Conservation (phyloP, 1,140 invertebrate species). For the Papilio polyxenes region DNA sequence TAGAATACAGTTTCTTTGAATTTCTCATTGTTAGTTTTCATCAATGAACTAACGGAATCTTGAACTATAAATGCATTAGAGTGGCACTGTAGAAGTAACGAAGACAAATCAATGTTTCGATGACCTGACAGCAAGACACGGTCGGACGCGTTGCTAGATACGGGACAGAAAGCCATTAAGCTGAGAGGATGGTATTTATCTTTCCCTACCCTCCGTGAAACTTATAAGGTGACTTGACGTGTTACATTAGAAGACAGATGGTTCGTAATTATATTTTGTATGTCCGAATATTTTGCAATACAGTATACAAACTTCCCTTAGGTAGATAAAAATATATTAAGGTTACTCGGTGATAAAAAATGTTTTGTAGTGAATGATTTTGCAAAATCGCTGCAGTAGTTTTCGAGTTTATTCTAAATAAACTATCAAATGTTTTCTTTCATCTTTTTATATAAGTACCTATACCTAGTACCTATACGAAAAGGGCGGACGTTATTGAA, state of each 20-base stretch:
- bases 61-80: conserved; percentile 17
- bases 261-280: conserved; percentile 49
- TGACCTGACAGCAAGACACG: conserved; percentile 59
- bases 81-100: conserved; percentile 72
- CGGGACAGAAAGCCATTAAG: conserved; percentile 75
- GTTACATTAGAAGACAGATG: conserved; percentile 61
- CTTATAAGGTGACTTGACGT: conserved; percentile 58
- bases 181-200: conserved; percentile 76
- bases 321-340: too few relatives aligned
- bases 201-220: conserved; percentile 58
- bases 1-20: neutral
- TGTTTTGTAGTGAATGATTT: too few relatives aligned
- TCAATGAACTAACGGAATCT: neutral
- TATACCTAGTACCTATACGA: too few relatives aligned
- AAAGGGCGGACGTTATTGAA: too few relatives aligned
- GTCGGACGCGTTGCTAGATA: conserved; percentile 68
- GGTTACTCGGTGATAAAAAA: too few relatives aligned
- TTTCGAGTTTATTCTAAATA: too few relatives aligned
- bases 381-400: too few relatives aligned
- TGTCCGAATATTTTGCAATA: conserved; percentile 29
- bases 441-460: too few relatives aligned
- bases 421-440: too few relatives aligned
- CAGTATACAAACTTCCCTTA: conserved; percentile 27
- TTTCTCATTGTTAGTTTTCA: neutral
- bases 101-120: conserved; percentile 77